Base-by-base conservation (phyloP, 2,797 vertebrate species). In the Acipenser oxyrinchus region DNA sequence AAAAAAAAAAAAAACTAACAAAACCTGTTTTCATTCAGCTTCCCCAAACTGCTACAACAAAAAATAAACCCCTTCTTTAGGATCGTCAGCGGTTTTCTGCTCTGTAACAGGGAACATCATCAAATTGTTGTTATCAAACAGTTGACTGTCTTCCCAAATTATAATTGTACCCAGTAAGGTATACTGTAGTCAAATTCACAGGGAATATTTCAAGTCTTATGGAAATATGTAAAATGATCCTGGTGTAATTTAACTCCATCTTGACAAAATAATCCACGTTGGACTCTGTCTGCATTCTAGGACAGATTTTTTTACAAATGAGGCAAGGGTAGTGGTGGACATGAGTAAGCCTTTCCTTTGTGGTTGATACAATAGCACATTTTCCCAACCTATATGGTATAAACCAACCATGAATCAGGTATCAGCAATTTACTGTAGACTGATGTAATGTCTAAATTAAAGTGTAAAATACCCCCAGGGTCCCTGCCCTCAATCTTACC, bases 381-480 rank as follows among this genome's bases (percentile, higher is more conserved):
- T 75, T 77, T 78, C 37, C 70, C 76, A 67, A 76, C 11, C 67
- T 68, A 76, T 49, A 76, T 62, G 68, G 66, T 70, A n/a, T 12
- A 55, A 7, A 70, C 74, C 58, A 65, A 55, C 68, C 70, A 66
- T 87, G 84, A 89, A 76, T 90, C 83, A 86, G 68, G 68, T 67
- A 62, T 51, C 9, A 77, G 53, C 79, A 76, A 85, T 83, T 78
- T 71, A 37, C 70, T 76, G 50, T 74, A 81, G 75, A 76, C 74
- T 85, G 83, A 89, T 74, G 83, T 87, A 78, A 91, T 75, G 80
- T 84, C 81, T 83, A 77, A 77, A 60, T 37, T 37, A 37, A 37
- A 37, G 37, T 4, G 37, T 37, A 37, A 37, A 37, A 37, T 37
- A 37, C 5, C 37, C 37, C 37, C 37, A 37, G 37, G 37, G 37